These are phyloP conservation scores for Papilio elwesi DNA, from an alignment of 2,888 invertebrate genomes.

Conservation along the genomic window DNA sequence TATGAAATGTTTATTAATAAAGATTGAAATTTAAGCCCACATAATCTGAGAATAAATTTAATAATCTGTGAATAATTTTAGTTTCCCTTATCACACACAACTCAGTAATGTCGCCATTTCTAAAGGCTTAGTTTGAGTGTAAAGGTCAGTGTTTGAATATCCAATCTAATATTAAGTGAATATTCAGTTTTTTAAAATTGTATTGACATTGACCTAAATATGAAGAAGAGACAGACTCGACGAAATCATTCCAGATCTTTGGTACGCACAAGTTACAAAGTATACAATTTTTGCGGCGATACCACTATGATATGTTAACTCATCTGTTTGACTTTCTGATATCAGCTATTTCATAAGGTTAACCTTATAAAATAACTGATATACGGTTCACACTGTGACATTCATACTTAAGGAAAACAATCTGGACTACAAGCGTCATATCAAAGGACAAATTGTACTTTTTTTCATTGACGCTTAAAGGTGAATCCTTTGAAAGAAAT, in stretches of 20 bases:
- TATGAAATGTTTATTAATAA: too few relatives aligned
- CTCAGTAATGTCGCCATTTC: too few relatives aligned
- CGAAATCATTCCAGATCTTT: background rate
- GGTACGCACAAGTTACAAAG: background rate
- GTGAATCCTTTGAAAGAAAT: slow-evolving; percentile 2
- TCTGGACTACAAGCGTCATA: slow-evolving; percentile 3
- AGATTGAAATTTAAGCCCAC: too few relatives aligned
- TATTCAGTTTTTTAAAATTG: too few relatives aligned
- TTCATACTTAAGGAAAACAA: slow-evolving; percentile 22
- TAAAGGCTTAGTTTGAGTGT: too few relatives aligned
- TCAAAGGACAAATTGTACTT: slow-evolving; percentile 2
- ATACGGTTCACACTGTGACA: slow-evolving; percentile 2
- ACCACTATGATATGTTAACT: slow-evolving; percentile 23
- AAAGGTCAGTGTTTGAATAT: too few relatives aligned
- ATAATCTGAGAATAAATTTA: too few relatives aligned
- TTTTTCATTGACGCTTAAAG: background rate
- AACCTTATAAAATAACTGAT: slow-evolving; percentile 17
- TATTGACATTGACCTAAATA: too few relatives aligned
- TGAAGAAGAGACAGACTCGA: too few relatives aligned
- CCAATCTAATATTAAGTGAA: too few relatives aligned
- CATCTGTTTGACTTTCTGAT: slow-evolving; percentile 23
- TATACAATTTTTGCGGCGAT: slow-evolving; percentile 3
- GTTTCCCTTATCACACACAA: too few relatives aligned
- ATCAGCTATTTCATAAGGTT: slow-evolving; percentile 16
- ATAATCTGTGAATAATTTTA: too few relatives aligned